Conservation (phyloP, 2,888 invertebrate species). For the Ophonus ardosiacus region DNA sequence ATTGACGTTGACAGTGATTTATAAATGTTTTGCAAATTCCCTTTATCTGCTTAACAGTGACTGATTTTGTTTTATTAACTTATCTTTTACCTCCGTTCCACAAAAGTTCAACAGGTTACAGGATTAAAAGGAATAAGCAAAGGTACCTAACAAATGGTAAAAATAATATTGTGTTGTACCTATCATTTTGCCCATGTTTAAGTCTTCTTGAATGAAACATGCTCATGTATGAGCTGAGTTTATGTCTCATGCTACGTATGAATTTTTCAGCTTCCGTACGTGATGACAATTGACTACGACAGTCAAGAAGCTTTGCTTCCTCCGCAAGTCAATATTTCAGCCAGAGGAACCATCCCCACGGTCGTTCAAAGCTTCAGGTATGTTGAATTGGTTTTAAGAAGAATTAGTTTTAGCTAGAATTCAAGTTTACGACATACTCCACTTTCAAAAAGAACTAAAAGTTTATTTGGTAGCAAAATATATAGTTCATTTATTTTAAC, state of each 20-base stretch:
- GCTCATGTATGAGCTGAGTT: neutral
- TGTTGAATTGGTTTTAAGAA: slow-evolving; percentile 66
- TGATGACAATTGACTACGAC: slow-evolving; percentile 87
- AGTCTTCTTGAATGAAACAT: neutral
- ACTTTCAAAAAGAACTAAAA: neutral
- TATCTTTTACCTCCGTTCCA: too few relatives aligned
- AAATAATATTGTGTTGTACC: too few relatives aligned
- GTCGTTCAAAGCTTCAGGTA: slow-evolving; percentile 86
- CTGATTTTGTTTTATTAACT: too few relatives aligned
- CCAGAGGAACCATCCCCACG: slow-evolving; percentile 87
- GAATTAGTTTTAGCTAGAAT: neutral
- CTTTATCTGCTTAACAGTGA: too few relatives aligned
- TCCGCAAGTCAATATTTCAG: slow-evolving; percentile 90
- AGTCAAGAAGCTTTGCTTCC: slow-evolving; percentile 87
- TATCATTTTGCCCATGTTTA: neutral
- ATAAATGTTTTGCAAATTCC: too few relatives aligned
- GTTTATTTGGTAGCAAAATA: neutral
- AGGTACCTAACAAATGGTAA: too few relatives aligned
- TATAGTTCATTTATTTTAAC: too few relatives aligned
- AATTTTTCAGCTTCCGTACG: slow-evolving; percentile 83
- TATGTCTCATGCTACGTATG: slow-evolving; percentile 64
- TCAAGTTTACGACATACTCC: neutral
- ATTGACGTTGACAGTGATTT: too few relatives aligned
- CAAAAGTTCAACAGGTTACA: too few relatives aligned
- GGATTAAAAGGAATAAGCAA: too few relatives aligned